phyloP scores from a whole-genome alignment of 2,888 invertebrate genomes.

The Aricia artaxerxes region DNA sequence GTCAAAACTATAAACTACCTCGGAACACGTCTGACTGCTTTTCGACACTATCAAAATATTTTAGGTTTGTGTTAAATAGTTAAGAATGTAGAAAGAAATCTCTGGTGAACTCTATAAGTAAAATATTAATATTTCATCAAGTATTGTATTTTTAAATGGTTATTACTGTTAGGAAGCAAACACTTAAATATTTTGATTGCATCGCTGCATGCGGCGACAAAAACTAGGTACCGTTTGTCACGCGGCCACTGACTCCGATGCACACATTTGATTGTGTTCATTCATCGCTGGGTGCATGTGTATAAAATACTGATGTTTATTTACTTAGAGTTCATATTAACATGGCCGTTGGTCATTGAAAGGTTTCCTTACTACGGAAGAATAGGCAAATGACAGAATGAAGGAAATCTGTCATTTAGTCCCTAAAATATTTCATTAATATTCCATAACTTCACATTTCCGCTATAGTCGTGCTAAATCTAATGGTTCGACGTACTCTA shows the following conservation, averaged over 20 bases:
- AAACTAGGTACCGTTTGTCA: conserved; percentile 24
- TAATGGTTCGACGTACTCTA: too few relatives aligned
- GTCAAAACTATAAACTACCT: too few relatives aligned
- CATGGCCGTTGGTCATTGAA: neutral
- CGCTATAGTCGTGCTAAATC: too few relatives aligned
- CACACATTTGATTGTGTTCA: conserved; percentile 22
- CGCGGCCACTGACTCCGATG: conserved; percentile 27
- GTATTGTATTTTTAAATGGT: neutral
- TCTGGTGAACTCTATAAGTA: neutral
- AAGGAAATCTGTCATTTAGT: neutral
- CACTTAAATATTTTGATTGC: conserved; percentile 6
- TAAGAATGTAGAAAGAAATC: too few relatives aligned
- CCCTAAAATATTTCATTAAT: too few relatives aligned
- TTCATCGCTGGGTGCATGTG: conserved; percentile 13
- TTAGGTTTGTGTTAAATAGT: too few relatives aligned
- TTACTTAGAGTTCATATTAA: neutral
- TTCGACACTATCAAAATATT: too few relatives aligned
- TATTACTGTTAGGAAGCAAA: neutral
- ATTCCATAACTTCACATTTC: too few relatives aligned
- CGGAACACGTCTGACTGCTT: too few relatives aligned
- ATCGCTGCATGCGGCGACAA: neutral
- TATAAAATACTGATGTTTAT: neutral
- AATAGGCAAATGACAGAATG: neutral
- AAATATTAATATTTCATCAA: neutral
- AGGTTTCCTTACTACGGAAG: neutral